Base-by-base conservation (phyloP, 2,797 vertebrate species). In the Peromyscus nudipes region DNA sequence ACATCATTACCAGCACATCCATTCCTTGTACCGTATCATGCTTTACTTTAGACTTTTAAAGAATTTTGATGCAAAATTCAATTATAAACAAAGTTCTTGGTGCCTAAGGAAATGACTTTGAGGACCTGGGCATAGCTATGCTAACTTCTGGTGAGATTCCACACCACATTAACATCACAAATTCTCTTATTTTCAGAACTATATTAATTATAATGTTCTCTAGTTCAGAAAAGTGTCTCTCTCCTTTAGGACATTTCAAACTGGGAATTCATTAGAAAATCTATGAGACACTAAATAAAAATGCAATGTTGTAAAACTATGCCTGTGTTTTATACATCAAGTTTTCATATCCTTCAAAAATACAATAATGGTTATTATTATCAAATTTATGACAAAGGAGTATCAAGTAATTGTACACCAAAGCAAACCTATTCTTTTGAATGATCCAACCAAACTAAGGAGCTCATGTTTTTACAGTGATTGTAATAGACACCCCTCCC, bases 71-170 rank as follows among this genome's bases (percentile, higher is more conserved):
- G 9, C 8, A 91, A 64, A 83, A 43, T 62, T 93, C 62, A 89
- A 91, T 55, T 83, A 23, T 79, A 73, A 82, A 79, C 17, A 85
- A 95, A 95, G 43, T 95, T 95, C 49, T 91, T 31, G 29, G 27
- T 65, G 29, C 43, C 57, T n/a, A 65, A 69, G 29, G 34, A 94
- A 95, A 75, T 80, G n/a, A 71, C 7, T 80, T 79, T 80, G 27
- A 55, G 49, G 11, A 17, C 34, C 23, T 19, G 80, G 2, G 9
- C 8, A 57, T 37, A 69, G 34, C 31, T 14, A 60, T 85, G 16
- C 16, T 91, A 60, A 60, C 60, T 2, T 5, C 73, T 49, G 11
- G 60, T 64, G 31, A 17, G 37, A 89, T 37, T 27, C 11, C 77
- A 55, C 6, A 4, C 29, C 77, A 76, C 46, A 46, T 46, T 82